Conservation (phyloP, 2,797 vertebrate genomes). For the Bradypodion ventrale region DNA sequence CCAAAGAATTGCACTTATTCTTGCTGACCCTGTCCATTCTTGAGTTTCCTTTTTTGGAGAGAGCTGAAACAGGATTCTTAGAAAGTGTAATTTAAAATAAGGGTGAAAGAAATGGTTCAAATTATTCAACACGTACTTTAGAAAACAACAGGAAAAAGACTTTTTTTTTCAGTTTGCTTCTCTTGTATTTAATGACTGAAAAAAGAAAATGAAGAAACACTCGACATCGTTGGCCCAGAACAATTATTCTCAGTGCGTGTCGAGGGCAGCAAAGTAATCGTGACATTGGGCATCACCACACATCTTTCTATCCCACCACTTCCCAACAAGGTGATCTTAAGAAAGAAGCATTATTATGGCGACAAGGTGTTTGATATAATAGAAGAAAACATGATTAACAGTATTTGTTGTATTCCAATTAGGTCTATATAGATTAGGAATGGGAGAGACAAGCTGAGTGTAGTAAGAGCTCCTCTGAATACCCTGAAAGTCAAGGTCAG, state of each 20-base stretch:
- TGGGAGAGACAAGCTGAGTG: rapidly evolving
- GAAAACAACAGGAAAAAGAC: constrained; percentile 4
- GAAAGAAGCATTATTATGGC: constrained; percentile 29
- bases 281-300: background rate
- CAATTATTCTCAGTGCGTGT: background rate
- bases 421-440: background rate
- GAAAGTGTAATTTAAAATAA: background rate
- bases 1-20: background rate
- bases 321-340: constrained; percentile 13
- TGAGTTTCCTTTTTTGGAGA: too few species aligned
- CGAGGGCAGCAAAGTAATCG: constrained; percentile 20
- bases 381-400: constrained; percentile 42
- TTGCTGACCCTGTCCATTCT: background rate
- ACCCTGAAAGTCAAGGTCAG: background rate
- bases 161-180: constrained; percentile 9
- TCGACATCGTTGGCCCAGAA: constrained; percentile 10
- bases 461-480: constrained; percentile 37
- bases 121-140: background rate
- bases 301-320: background rate
- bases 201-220: constrained; percentile 52
- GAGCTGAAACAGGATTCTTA: too few species aligned
- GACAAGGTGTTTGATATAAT: constrained; percentile 24
- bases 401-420: background rate
- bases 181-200: constrained; percentile 63
- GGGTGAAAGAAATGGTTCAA: background rate